Base-by-base conservation (phyloP, 2,888 invertebrate genomes). In the Tricholauxania praeusta region DNA sequence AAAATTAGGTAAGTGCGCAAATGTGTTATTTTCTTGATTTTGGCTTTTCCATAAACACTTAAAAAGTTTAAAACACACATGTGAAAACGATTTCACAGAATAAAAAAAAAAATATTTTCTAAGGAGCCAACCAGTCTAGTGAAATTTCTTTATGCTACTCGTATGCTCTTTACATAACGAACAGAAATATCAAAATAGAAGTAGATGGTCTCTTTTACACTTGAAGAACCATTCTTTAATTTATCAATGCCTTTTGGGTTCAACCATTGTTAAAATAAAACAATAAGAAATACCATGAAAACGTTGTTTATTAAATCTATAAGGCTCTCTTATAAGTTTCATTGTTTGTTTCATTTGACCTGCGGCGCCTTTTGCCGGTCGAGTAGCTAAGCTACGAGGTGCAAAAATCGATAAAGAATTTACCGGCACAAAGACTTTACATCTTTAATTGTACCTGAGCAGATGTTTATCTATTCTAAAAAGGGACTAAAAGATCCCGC, bases 121-220 rank as follows among this genome's bases (percentile, higher is more conserved):
- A 75, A 77, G 81, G 82, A 81, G 84, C 83, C 83, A 83, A 83
- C 81, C 84, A 84, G 83, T 83, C 84, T 83, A 80, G 83, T 75
- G 72, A 39, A 39, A 39, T 10, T 39, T 39, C 7, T 10, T 39
- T 39, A 10, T 39, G 39, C 39, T 39, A 28, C 28, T 28, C 28
- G 3, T 28, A 39, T 39, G 39, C 8, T 39, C 10, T 39, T 1
- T 39, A 39, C 39, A 39, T 39, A 10, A 39, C 8, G 39, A 39
- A 39, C 39, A 39, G 8, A 39, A 39, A 2, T 22, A 22, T 3
- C 3, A 10, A 8, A 39, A 39, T 39, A 6, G 5, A 39, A 39
- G 8, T 7, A 39, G 39, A 39, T 71, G 77, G 76, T 76, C 82
- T 82, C 82, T 81, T 79, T 82, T 81, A 82, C 82, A 81, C 76